These are phyloP conservation scores for Pungitius pungitius DNA, from an alignment of 2,113 vertebrate species.

Conservation along the genomic window DNA sequence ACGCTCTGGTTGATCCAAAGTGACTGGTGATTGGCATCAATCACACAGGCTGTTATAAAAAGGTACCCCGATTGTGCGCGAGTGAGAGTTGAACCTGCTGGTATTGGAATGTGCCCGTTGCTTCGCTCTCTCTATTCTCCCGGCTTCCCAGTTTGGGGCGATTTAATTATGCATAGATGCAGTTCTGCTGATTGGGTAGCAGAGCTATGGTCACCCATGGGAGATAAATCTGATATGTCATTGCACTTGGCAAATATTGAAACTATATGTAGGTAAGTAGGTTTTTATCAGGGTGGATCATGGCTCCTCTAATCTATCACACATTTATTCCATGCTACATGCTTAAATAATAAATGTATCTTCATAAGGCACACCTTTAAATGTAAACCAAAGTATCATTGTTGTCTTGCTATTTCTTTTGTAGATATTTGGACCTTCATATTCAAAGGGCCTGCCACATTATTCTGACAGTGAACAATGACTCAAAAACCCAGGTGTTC, in stretches of 20 bases:
- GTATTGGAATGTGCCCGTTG: slow-evolving; percentile 66
- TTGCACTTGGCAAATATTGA: slow-evolving; percentile 39
- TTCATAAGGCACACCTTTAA: background rate
- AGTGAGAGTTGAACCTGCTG: slow-evolving; percentile 57
- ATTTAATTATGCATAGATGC: slow-evolving; percentile 77
- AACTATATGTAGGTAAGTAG: slow-evolving; percentile 15
- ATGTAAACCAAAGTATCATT: background rate
- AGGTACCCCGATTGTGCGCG: slow-evolving; percentile 57
- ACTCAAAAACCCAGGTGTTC: background rate
- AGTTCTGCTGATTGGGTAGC: slow-evolving; percentile 57
- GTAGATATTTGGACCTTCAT: background rate
- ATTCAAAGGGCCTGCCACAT: no score
- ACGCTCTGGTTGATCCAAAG: slow-evolving; percentile 76
- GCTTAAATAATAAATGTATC: background rate
- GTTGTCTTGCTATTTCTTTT: slow-evolving; percentile 5
- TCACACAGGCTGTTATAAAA: slow-evolving; percentile 67
- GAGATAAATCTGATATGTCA: slow-evolving; percentile 50
- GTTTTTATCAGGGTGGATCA: background rate
- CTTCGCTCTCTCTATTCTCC: slow-evolving; percentile 57
- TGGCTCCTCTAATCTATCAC: slow-evolving; percentile 6
- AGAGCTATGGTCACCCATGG: slow-evolving; percentile 69
- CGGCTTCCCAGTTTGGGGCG: slow-evolving; percentile 56
- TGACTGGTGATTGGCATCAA: slow-evolving; percentile 79
- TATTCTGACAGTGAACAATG: background rate
- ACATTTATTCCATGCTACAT: background rate